Evolutionary conservation across 2,113 vertebrate genomes (phyloP).

Genomic region (Hiodon tergisus): DNA sequence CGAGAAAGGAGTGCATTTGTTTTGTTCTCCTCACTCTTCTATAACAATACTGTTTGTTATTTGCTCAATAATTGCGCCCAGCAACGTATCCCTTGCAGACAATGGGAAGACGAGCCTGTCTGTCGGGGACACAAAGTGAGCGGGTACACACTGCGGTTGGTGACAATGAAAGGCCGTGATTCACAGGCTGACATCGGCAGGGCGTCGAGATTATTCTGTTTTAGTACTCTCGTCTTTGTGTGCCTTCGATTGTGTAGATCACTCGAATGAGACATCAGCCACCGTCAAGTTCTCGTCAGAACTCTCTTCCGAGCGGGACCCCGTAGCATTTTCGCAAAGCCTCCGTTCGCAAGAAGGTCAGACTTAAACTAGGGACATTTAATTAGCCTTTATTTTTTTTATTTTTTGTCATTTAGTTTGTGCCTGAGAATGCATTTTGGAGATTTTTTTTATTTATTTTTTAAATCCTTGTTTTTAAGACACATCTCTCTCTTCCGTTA

Average conservation of each 20-base stretch:
- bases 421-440: too few relatives aligned
- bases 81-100: not conserved
- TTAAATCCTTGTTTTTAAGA: too few relatives aligned
- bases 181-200: not conserved
- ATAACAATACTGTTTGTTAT: not conserved
- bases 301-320: too few relatives aligned
- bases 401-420: too few relatives aligned
- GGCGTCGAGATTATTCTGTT: not conserved
- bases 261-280: too few relatives aligned
- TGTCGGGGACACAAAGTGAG: not conserved
- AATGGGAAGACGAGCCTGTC: not conserved
- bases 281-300: too few relatives aligned
- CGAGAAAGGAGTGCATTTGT: not conserved
- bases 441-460: too few relatives aligned
- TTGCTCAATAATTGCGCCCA: not conserved
- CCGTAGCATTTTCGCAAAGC: too few relatives aligned
- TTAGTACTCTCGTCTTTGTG: not conserved
- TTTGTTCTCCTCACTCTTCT: not conserved
- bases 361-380: too few relatives aligned
- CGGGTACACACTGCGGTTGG: not conserved
- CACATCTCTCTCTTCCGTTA: too few relatives aligned
- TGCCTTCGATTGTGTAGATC: not conserved
- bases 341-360: too few relatives aligned
- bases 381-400: too few relatives aligned
- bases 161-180: slow-evolving; percentile 1